Percentiles rank a stretch among this genome's conserved stretches.
Evolutionary conservation across 2,113 vertebrate genomes (phyloP).

Genomic region (Parotia lawesii): DNA sequence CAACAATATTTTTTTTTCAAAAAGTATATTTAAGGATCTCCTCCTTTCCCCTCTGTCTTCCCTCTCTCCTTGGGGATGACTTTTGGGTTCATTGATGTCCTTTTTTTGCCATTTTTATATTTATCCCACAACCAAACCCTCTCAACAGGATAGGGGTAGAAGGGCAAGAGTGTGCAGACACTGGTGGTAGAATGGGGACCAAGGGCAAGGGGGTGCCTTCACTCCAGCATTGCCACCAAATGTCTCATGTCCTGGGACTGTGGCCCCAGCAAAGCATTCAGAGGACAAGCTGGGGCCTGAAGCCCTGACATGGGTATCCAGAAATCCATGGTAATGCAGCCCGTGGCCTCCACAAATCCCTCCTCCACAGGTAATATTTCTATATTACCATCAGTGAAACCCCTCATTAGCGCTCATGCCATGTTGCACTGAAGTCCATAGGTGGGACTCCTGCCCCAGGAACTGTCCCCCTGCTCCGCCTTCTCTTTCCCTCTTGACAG

Average conservation of each 20-base stretch:
- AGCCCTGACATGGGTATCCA: neutral
- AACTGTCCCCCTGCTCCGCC: neutral
- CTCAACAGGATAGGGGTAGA: neutral
- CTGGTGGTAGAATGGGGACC: neutral
- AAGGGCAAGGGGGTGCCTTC: neutral
- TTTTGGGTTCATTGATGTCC: neutral
- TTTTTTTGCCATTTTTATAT: neutral
- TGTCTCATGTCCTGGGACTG: fast-evolving
- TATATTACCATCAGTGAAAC: neutral
- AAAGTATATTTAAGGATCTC: neutral
- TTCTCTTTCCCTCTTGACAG: neutral
- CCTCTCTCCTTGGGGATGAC: neutral
- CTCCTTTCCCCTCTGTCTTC: neutral
- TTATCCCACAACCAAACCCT: neutral
- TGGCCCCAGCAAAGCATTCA: neutral
- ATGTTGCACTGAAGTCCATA: fast-evolving
- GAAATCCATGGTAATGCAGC: fast-evolving
- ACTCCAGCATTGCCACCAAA: neutral
- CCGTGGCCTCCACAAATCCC: neutral
- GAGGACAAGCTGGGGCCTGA: neutral
- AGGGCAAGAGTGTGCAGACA: too few species aligned
- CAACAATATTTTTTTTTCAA: neutral
- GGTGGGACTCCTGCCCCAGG: neutral
- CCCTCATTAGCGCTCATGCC: neutral
- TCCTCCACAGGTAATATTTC: neutral